Conservation (phyloP, 2,113 vertebrate genomes). For the Forbesichthys agassizii region DNA sequence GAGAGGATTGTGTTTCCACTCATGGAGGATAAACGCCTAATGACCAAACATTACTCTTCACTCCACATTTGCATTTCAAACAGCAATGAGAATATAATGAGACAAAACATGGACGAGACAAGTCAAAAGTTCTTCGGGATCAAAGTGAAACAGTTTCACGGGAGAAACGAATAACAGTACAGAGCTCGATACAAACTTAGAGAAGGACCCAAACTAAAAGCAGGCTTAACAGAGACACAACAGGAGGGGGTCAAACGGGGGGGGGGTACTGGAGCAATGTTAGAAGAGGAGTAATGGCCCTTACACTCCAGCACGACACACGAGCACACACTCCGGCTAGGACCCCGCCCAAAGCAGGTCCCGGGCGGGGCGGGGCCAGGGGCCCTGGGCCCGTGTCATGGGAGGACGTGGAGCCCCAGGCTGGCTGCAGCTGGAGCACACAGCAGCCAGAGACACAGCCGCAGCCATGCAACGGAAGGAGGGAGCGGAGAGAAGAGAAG, state of each 20-base stretch:
- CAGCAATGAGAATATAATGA: neutral
- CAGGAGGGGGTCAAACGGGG: neutral
- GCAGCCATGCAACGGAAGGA: slow-evolving; percentile 63
- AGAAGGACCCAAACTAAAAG: neutral
- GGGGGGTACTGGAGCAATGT: slow-evolving; percentile 1
- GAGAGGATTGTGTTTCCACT: neutral
- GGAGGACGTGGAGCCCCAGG: slow-evolving; percentile 65
- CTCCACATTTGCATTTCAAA: too few species aligned
- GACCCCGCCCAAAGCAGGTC: slow-evolving; percentile 70
- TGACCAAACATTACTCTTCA: neutral
- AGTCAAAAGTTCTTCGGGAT: neutral
- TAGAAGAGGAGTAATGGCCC: slow-evolving; percentile 66
- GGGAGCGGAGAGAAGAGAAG: slow-evolving; percentile 53
- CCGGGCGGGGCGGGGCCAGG: slow-evolving; percentile 52
- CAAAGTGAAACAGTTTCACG: neutral
- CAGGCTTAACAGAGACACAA: neutral
- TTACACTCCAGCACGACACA: slow-evolving; percentile 87
- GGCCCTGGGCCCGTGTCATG: slow-evolving; percentile 64
- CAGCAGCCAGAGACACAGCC: slow-evolving; percentile 44
- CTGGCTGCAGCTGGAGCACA: slow-evolving; percentile 82
- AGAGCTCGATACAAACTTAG: too few species aligned
- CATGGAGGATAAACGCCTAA: slow-evolving; percentile 29
- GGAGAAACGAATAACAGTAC: neutral
- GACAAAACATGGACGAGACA: neutral
- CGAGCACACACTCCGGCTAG: slow-evolving; percentile 83